These are phyloP conservation scores for Taurulus bubalis DNA, from an alignment of 2,113 vertebrate genomes.

Conservation along the genomic window DNA sequence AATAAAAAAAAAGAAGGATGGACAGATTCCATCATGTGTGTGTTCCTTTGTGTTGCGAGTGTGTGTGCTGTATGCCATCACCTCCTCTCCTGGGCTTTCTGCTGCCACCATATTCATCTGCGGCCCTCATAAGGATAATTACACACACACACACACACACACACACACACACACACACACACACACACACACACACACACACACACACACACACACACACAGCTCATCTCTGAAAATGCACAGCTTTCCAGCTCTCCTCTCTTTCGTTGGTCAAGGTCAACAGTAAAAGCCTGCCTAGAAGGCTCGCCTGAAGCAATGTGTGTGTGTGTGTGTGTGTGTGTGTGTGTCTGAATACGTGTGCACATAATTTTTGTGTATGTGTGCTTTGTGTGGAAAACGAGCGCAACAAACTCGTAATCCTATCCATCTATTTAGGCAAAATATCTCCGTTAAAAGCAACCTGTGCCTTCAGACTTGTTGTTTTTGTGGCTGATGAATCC, in stretches of 20 bases:
- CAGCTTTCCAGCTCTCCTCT: slow-evolving; percentile 19
- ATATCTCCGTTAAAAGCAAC: neutral
- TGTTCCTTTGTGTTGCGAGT: slow-evolving; percentile 52
- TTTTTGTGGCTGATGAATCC: neutral
- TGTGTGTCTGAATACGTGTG: neutral
- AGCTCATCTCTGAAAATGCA: slow-evolving; percentile 33
- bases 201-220: slow-evolving; percentile 27
- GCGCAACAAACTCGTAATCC: neutral
- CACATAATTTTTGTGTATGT: neutral
- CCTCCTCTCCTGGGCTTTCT: slow-evolving; percentile 67
- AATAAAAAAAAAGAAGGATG: slow-evolving; percentile 54
- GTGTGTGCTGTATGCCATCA: slow-evolving; percentile 53
- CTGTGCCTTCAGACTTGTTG: neutral
- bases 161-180: slow-evolving; percentile 32
- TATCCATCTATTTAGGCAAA: neutral
- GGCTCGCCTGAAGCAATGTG: slow-evolving; percentile 61
- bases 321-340: slow-evolving; percentile 13
- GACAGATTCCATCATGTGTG: slow-evolving; percentile 71
- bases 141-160: slow-evolving; percentile 53
- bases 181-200: slow-evolving; percentile 50
- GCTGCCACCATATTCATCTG: slow-evolving; percentile 72
- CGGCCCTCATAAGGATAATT: slow-evolving; percentile 74
- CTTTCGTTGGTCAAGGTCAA: slow-evolving; percentile 69
- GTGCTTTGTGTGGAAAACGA: neutral
- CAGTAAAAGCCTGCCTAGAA: slow-evolving; percentile 63